Percentiles rank a stretch among this genome's conserved stretches.
These are phyloP conservation scores for Ectropis grisescens DNA, from an alignment of 1,140 invertebrate genomes.

Conservation along the genomic window DNA sequence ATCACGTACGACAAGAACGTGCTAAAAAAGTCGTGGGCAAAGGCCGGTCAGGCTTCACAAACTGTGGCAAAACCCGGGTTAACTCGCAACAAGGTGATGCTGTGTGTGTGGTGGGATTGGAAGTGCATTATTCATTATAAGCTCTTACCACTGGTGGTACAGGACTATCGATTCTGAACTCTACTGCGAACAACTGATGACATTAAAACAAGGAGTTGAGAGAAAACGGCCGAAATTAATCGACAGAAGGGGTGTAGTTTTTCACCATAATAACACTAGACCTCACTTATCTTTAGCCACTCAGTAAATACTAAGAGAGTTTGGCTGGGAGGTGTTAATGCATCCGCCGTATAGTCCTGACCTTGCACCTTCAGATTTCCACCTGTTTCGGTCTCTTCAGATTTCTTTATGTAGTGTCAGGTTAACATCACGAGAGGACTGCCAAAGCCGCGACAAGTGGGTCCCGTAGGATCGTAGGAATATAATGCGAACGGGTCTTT, in stretches of 20 bases:
- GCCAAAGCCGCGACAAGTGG: too few relatives aligned
- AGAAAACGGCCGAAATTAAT: slow-evolving; percentile 23
- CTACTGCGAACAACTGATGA: slow-evolving; percentile 28
- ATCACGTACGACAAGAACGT: slow-evolving; percentile 1
- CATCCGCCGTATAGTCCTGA: slow-evolving; percentile 10
- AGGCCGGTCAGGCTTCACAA: slow-evolving; percentile 6
- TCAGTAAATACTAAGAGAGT: slow-evolving; percentile 2
- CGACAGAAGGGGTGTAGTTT: slow-evolving; percentile 20
- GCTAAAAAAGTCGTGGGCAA: slow-evolving; percentile 9
- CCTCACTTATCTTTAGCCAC: slow-evolving; percentile 26
- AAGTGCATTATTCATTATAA: slow-evolving; percentile 2
- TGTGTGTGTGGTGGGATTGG: slow-evolving; percentile 5
- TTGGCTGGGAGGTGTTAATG: slow-evolving; percentile 3
- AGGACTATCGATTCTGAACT: slow-evolving; percentile 20
- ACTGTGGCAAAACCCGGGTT: slow-evolving; percentile 7
- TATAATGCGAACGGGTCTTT: neutral
- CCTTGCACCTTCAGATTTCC: slow-evolving; percentile 5
- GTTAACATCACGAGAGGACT: slow-evolving; percentile 8
- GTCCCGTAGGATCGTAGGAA: too few relatives aligned
- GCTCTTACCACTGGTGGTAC: slow-evolving; percentile 6
- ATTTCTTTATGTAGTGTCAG: slow-evolving; percentile 6
- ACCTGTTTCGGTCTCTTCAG: slow-evolving; percentile 6
- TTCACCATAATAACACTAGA: slow-evolving; percentile 30
- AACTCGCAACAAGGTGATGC: slow-evolving; percentile 6
- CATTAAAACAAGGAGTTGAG: slow-evolving; percentile 17